Evolutionary conservation across 2,113 vertebrate genomes (phyloP).

Genomic region (Chaetorhynchus papuensis): DNA sequence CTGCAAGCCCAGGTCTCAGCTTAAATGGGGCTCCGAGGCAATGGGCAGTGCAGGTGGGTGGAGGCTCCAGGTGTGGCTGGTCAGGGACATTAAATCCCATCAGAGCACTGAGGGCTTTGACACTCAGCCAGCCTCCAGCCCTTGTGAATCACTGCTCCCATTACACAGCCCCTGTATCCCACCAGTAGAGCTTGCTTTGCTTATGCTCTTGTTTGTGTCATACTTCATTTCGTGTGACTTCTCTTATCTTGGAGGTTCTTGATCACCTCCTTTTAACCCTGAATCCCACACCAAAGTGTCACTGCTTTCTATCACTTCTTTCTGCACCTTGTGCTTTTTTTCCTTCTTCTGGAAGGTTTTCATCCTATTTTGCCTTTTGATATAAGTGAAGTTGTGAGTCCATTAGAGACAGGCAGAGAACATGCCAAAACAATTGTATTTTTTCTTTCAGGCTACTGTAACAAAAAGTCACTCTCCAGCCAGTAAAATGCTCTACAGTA

Average conservation of each 20-base stretch:
- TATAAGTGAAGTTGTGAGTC: neutral
- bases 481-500: neutral
- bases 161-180: neutral
- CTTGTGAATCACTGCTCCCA: neutral
- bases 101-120: neutral
- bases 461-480: neutral
- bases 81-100: neutral
- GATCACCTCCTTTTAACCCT: neutral
- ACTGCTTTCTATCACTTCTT: neutral
- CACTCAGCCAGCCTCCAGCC: neutral
- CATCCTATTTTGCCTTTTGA: neutral
- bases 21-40: neutral
- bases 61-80: neutral
- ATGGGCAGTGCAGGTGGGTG: neutral
- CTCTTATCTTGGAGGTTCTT: neutral
- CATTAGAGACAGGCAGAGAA: neutral
- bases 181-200: neutral
- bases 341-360: neutral
- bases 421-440: neutral
- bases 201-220: neutral
- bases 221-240: neutral
- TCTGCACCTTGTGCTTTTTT: neutral
- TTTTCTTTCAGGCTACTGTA: neutral
- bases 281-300: neutral
- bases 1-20: rapidly evolving